These are phyloP conservation scores for Dromius quadrimaculatus DNA, from an alignment of 2,888 invertebrate species.

Conservation along the genomic window DNA sequence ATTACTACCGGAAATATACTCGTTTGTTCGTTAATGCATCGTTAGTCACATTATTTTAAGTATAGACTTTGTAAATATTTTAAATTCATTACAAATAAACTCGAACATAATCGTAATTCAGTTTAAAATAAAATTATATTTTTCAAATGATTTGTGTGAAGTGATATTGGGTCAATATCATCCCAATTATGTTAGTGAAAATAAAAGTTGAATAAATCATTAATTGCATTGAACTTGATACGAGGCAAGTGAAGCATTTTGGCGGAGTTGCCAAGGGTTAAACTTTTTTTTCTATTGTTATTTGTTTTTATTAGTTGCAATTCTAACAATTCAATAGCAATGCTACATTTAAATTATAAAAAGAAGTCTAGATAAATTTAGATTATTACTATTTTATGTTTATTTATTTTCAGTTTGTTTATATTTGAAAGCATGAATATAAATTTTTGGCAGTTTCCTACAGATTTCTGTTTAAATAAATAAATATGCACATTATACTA, in stretches of 20 bases:
- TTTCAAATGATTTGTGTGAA: no score
- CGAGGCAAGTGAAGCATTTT: neutral
- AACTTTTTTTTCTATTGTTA: conserved; percentile 5
- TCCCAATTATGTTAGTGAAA: no score
- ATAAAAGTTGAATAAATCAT: neutral
- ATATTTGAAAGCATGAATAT: neutral
- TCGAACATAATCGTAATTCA: no score
- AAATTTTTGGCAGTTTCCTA: neutral
- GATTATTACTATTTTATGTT: neutral
- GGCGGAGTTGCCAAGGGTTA: conserved; percentile 3
- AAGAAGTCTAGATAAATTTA: no score
- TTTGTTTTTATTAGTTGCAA: neutral
- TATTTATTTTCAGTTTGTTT: conserved; percentile 7
- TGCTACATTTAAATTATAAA: no score
- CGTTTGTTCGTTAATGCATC: conserved; percentile 11
- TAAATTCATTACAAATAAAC: no score
- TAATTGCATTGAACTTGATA: neutral
- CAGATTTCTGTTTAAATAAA: no score
- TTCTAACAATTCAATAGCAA: neutral
- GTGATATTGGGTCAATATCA: no score
- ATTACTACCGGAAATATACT: neutral
- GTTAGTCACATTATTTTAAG: conserved; percentile 9
- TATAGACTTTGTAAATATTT: no score
- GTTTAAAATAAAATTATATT: no score
- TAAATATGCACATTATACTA: no score